These are phyloP conservation scores for Pseudococcus jackbeardsleyi DNA, from an alignment of 2,888 invertebrate genomes.

Conservation along the genomic window DNA sequence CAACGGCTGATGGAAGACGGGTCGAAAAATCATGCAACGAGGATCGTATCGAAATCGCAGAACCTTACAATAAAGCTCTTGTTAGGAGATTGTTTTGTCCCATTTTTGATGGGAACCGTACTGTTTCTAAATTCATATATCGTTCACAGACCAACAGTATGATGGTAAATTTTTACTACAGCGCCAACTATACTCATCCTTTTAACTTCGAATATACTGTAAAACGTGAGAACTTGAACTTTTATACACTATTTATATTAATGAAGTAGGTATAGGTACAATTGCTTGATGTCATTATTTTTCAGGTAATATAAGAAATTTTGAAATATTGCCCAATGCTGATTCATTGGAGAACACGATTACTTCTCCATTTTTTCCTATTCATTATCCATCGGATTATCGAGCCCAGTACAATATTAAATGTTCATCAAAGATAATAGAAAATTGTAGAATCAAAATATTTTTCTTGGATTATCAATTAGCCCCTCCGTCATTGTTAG, in stretches of 20 bases:
- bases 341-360: constrained; percentile 71
- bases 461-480: constrained; percentile 80
- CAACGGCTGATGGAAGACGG: constrained; percentile 66
- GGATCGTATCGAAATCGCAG: constrained; percentile 77
- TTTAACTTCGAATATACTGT: constrained; percentile 77
- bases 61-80: constrained; percentile 68
- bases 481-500: constrained; percentile 77
- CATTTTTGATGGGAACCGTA: constrained; percentile 66
- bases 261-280: background rate
- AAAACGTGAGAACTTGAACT: constrained; percentile 73
- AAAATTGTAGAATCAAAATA: constrained; percentile 72
- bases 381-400: constrained; percentile 77
- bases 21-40: constrained; percentile 71
- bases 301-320: constrained; percentile 49
- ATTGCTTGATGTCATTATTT: background rate
- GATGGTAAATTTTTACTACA: constrained; percentile 75
- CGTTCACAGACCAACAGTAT: constrained; percentile 76
- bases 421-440: constrained; percentile 70
- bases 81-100: constrained; percentile 40
- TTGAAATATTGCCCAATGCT: constrained; percentile 32
- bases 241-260: background rate
- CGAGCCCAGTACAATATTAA: constrained; percentile 77
- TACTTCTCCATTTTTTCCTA: constrained; percentile 79
- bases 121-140: constrained; percentile 71
- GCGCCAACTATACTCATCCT: constrained; percentile 74